Evolutionary conservation across 2,113 vertebrate species (phyloP).

Genomic region (Dascyllus trimaculatus): DNA sequence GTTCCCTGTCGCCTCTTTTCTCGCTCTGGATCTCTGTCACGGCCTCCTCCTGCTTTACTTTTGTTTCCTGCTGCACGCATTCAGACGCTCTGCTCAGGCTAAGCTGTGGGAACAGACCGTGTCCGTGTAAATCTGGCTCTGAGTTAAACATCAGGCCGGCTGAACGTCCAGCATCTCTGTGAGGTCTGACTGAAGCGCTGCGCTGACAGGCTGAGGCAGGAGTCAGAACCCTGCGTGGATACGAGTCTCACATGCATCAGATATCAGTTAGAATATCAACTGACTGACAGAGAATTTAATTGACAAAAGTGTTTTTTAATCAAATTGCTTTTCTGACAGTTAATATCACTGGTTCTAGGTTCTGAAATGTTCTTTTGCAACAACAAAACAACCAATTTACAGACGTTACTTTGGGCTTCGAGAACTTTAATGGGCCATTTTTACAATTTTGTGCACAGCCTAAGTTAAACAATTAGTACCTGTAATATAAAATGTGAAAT

Average conservation of each 20-base stretch:
- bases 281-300: not conserved
- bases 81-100: not conserved
- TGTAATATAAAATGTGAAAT: no score
- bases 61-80: constrained; percentile 12
- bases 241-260: not conserved
- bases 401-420: no score
- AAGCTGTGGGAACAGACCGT: constrained; percentile 55
- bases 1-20: not conserved
- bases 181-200: constrained; percentile 18
- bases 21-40: constrained; percentile 1
- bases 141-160: constrained; percentile 60
- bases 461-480: no score
- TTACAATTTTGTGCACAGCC: no score
- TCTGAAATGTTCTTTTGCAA: no score
- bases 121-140: constrained; percentile 41
- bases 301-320: no score
- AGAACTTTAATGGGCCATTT: no score
- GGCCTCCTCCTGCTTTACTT: constrained; percentile 29
- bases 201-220: constrained; percentile 8
- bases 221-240: constrained; percentile 14
- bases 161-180: constrained; percentile 33
- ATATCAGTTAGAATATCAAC: not conserved
- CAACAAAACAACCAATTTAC: no score
- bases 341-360: no score
- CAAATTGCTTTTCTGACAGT: no score